These are phyloP conservation scores for Balaenoptera acutorostrata DNA, from an alignment of 2,113 vertebrate species.

Conservation along the genomic window DNA sequence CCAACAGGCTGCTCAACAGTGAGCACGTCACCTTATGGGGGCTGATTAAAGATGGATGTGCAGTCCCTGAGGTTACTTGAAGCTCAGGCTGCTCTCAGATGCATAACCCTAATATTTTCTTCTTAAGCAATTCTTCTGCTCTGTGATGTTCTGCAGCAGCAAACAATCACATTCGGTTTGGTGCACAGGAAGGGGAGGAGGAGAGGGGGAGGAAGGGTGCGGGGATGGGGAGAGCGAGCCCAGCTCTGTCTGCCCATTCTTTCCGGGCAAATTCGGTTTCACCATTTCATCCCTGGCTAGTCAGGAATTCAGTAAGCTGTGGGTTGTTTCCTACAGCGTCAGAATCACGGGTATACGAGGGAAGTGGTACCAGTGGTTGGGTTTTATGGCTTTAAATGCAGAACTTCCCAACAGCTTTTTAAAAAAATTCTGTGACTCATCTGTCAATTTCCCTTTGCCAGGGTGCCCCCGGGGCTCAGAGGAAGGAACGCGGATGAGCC, in stretches of 20 bases:
- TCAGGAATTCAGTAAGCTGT: conserved; percentile 3
- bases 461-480: neutral
- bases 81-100: conserved; percentile 12
- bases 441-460: neutral
- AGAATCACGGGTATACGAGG: neutral
- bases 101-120: conserved; percentile 59
- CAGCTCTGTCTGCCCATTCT: neutral
- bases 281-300: conserved; percentile 49
- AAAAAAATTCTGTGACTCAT: neutral
- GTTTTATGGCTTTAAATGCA: conserved; percentile 14
- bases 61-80: neutral
- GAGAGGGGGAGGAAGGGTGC: fast-evolving
- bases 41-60: neutral
- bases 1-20: neutral
- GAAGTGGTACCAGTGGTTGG: neutral
- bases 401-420: neutral
- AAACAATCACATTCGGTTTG: conserved; percentile 5
- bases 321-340: neutral
- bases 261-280: neutral
- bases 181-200: neutral
- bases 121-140: conserved; percentile 46
- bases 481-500: neutral
- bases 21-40: neutral
- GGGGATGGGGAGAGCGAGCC: neutral
- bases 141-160: conserved; percentile 35